phyloP scores from a whole-genome alignment of 2,888 invertebrate species.

The Tiphia femorata region DNA sequence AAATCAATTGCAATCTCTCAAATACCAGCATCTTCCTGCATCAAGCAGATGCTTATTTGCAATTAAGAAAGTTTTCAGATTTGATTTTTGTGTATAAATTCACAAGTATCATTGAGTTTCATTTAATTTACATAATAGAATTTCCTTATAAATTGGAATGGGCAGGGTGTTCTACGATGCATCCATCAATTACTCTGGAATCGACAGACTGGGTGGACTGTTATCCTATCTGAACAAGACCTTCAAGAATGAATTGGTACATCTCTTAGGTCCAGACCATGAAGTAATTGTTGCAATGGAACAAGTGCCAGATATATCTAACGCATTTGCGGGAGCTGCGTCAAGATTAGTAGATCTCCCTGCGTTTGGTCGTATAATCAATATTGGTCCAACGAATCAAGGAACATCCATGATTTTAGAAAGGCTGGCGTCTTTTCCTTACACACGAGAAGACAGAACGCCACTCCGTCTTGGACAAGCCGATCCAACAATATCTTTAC shows the following conservation, averaged over 20 bases:
- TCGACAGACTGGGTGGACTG: slow-evolving; percentile 80
- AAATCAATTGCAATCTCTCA: slow-evolving; percentile 14
- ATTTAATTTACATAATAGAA: slow-evolving; percentile 49
- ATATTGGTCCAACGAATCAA: slow-evolving; percentile 39
- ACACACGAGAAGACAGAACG: slow-evolving; percentile 49
- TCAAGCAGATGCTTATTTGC: too few species aligned
- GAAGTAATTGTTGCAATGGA: slow-evolving; percentile 72
- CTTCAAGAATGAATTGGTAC: slow-evolving; percentile 71
- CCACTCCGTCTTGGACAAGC: slow-evolving; percentile 69
- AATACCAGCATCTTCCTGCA: too few species aligned
- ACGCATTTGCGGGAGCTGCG: slow-evolving; percentile 68
- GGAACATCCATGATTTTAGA: slow-evolving; percentile 48
- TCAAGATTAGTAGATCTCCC: slow-evolving; percentile 71
- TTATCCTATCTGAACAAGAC: slow-evolving; percentile 77
- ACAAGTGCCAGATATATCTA: slow-evolving; percentile 70
- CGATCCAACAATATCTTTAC: slow-evolving; percentile 70
- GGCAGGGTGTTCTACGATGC: slow-evolving; percentile 76
- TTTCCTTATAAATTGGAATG: slow-evolving; percentile 53
- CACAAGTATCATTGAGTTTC: slow-evolving; percentile 30
- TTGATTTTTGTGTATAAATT: slow-evolving; percentile 6
- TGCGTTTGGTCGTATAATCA: slow-evolving; percentile 71
- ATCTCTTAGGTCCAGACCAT: slow-evolving; percentile 72
- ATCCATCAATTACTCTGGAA: slow-evolving; percentile 76
- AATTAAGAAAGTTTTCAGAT: slow-evolving; percentile 2
- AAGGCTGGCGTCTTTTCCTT: slow-evolving; percentile 53